Evolutionary conservation across 2,113 vertebrate species (phyloP).

Genomic region (Callospermophilus lateralis): DNA sequence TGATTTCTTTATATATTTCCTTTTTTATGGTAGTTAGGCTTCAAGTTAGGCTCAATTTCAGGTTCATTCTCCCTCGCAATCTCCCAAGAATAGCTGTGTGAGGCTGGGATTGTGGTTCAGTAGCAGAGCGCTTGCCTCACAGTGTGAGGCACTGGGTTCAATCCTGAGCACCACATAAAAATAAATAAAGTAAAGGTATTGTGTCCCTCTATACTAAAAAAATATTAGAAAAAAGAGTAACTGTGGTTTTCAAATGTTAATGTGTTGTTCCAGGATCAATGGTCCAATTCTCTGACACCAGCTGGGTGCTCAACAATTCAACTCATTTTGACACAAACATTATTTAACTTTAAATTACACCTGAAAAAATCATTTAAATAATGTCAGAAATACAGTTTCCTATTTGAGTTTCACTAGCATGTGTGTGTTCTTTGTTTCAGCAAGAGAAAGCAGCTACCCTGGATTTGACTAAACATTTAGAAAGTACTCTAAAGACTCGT

Average conservation of each 20-base stretch:
- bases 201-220: too few relatives aligned
- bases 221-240: not conserved
- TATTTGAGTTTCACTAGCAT: not conserved
- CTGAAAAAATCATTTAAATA: constrained; percentile 53
- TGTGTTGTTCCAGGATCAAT: not conserved
- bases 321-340: not conserved
- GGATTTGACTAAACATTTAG: constrained; percentile 80
- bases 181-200: too few relatives aligned
- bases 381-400: constrained; percentile 38
- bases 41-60: not conserved
- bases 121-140: too few relatives aligned
- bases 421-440: constrained; percentile 81
- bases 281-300: not conserved
- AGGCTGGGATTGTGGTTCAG: too few relatives aligned
- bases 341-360: constrained; percentile 52
- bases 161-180: too few relatives aligned
- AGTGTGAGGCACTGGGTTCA: too few relatives aligned
- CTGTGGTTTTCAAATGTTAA: not conserved
- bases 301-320: not conserved
- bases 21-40: constrained; percentile 13
- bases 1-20: not conserved
- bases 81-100: not conserved
- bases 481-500: constrained; percentile 76
- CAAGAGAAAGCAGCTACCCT: constrained; percentile 83
- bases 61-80: not conserved